Percentiles rank a stretch among this genome's conserved stretches.
These are phyloP conservation scores for Molossus molossus DNA, from an alignment of 2,797 vertebrate genomes.

Conservation along the genomic window DNA sequence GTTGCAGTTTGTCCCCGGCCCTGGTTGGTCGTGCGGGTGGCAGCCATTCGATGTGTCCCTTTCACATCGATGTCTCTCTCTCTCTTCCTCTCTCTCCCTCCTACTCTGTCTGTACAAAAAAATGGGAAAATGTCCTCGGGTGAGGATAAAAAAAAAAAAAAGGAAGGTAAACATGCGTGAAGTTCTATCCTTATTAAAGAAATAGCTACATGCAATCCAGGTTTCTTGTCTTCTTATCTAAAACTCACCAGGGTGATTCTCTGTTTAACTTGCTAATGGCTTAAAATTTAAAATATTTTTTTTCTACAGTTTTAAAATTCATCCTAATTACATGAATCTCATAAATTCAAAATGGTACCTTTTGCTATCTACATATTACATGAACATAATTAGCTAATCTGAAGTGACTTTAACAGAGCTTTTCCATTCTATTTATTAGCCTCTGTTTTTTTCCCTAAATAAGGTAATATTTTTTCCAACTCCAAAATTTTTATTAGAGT, in stretches of 20 bases:
- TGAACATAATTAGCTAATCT: slow-evolving; percentile 53
- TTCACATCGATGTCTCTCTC: too few relatives aligned
- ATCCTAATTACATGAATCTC: slow-evolving; percentile 23
- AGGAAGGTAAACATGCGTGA: neutral
- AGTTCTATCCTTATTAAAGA: neutral
- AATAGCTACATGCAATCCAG: neutral
- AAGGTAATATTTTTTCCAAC: slow-evolving; percentile 51
- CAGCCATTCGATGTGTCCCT: too few relatives aligned
- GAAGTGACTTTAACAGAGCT: slow-evolving; percentile 35
- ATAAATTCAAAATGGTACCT: slow-evolving; percentile 34
- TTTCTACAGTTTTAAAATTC: slow-evolving; percentile 3
- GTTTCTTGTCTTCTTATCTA: neutral
- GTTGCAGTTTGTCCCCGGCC: too few relatives aligned
- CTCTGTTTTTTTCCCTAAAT: neutral
- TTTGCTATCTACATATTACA: slow-evolving; percentile 47
- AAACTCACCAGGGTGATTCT: neutral
- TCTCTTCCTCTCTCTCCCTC: too few relatives aligned
- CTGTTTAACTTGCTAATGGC: neutral
- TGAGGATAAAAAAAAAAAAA: too few relatives aligned
- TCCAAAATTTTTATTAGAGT: slow-evolving; percentile 48
- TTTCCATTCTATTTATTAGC: slow-evolving; percentile 48
- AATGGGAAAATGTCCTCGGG: too few relatives aligned
- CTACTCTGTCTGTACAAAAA: too few relatives aligned
- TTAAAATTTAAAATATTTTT: slow-evolving; percentile 41
- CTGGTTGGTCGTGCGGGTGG: too few relatives aligned